Percentiles rank a stretch among this genome's conserved stretches.
phyloP scores from a whole-genome alignment of 1,140 invertebrate genomes.

The Drosophila pandora region DNA sequence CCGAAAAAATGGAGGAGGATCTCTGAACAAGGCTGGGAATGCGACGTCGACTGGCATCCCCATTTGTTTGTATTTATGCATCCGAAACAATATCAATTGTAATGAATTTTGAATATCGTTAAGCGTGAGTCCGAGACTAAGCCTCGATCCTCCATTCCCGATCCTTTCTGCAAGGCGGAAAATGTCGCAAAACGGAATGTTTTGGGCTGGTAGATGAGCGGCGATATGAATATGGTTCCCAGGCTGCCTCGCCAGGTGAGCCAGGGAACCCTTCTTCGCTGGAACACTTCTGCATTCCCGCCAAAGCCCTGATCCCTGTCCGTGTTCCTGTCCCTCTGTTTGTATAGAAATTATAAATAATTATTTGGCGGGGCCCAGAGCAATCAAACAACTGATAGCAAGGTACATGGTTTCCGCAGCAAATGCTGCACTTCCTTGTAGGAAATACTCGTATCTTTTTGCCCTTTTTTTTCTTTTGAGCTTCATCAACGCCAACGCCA shows the following conservation, averaged over 20 bases:
- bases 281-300: slow-evolving; percentile 13
- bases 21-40: slow-evolving; percentile 12
- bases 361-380: slow-evolving; percentile 51
- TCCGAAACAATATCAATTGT: slow-evolving; percentile 84
- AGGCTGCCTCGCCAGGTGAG: slow-evolving; percentile 50
- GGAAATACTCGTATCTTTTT: slow-evolving; percentile 10
- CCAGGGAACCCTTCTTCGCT: slow-evolving; percentile 1
- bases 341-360: slow-evolving; percentile 76
- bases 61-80: slow-evolving; percentile 83
- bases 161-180: slow-evolving; percentile 27
- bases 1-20: slow-evolving; percentile 28
- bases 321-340: slow-evolving; percentile 13
- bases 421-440: slow-evolving; percentile 70
- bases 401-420: slow-evolving; percentile 11
- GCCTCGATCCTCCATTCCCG: slow-evolving; percentile 10
- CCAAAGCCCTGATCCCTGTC: slow-evolving; percentile 8
- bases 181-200: slow-evolving; percentile 79
- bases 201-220: slow-evolving; percentile 69
- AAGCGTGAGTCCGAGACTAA: slow-evolving; percentile 56
- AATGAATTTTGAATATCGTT: slow-evolving; percentile 84
- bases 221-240: slow-evolving; percentile 83
- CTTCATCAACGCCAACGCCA: slow-evolving; percentile 51
- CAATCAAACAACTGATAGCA: slow-evolving; percentile 51
- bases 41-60: slow-evolving; percentile 55
- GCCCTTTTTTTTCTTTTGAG: slow-evolving; percentile 8